Percentiles rank a stretch among this genome's conserved stretches.
phyloP scores from a whole-genome alignment of 2,113 vertebrate genomes.

The Microcebus ravelobensis region DNA sequence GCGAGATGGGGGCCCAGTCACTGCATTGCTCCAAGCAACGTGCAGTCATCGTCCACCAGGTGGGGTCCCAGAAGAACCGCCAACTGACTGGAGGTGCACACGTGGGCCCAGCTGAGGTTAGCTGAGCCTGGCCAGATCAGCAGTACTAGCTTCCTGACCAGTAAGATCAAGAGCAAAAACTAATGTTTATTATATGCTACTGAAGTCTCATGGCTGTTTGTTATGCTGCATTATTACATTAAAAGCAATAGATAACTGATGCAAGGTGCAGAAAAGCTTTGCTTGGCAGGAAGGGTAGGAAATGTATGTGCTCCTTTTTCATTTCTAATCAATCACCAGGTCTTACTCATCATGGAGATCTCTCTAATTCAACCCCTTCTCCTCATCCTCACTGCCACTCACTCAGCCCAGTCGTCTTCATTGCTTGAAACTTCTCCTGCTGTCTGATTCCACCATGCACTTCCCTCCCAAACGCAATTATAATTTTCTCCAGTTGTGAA shows the following conservation, averaged over 20 bases:
- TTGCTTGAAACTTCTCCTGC: neutral
- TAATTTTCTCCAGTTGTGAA: neutral
- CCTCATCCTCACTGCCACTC: neutral
- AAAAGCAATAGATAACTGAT: neutral
- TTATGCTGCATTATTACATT: neutral
- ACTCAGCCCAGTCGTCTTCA: neutral
- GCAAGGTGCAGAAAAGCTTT: neutral
- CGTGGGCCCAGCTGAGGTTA: neutral
- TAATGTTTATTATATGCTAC: neutral
- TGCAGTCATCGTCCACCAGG: neutral
- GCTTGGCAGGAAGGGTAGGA: neutral
- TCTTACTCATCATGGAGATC: neutral
- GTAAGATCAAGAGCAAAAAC: neutral
- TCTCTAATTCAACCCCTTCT: neutral
- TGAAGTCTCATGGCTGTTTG: neutral
- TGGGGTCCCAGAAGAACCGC: neutral
- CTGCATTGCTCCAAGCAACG: neutral
- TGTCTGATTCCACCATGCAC: neutral
- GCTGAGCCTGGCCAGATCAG: neutral
- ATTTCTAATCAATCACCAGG: neutral
- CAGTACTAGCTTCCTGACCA: neutral
- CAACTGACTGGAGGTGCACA: neutral
- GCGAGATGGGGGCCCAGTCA: neutral
- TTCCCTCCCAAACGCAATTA: neutral
- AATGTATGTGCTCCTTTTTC: rapidly evolving